phyloP scores from a whole-genome alignment of 2,113 vertebrate genomes.

The Apteryx mantelli region DNA sequence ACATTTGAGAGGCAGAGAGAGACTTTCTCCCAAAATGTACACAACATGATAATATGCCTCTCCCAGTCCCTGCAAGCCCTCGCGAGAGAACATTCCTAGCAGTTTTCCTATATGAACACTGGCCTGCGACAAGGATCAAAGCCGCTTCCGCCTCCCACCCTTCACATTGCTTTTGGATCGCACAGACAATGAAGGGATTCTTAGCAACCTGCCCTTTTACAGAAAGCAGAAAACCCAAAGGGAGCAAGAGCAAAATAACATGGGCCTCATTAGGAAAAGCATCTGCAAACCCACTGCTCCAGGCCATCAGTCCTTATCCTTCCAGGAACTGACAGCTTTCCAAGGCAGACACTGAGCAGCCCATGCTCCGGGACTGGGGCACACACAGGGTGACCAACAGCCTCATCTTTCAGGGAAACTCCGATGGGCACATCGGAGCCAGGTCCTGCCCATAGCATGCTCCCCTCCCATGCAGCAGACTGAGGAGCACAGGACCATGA shows the following conservation, averaged over 20 bases:
- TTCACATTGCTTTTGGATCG: rapidly evolving
- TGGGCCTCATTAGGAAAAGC: not conserved
- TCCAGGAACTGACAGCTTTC: not conserved
- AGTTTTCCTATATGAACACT: not conserved
- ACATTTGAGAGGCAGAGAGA: not conserved
- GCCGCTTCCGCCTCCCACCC: not conserved
- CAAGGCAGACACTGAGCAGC: not conserved
- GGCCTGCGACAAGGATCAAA: not conserved
- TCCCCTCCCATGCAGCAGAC: no score
- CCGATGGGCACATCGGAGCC: rapidly evolving
- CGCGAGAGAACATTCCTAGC: conserved; percentile 29
- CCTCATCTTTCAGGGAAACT: not conserved
- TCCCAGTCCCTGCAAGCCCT: not conserved
- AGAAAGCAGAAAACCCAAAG: not conserved
- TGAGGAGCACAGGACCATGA: not conserved
- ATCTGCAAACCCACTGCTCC: rapidly evolving
- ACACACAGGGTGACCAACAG: rapidly evolving
- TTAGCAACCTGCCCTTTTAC: not conserved
- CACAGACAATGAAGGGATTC: not conserved
- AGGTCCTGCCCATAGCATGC: not conserved
- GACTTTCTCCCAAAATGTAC: not conserved
- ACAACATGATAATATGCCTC: conserved; percentile 1
- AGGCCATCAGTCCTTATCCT: not conserved
- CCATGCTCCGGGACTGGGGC: not conserved
- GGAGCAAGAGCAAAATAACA: not conserved